phyloP scores from a whole-genome alignment of 2,888 invertebrate genomes.

The Syrista parreyssii region DNA sequence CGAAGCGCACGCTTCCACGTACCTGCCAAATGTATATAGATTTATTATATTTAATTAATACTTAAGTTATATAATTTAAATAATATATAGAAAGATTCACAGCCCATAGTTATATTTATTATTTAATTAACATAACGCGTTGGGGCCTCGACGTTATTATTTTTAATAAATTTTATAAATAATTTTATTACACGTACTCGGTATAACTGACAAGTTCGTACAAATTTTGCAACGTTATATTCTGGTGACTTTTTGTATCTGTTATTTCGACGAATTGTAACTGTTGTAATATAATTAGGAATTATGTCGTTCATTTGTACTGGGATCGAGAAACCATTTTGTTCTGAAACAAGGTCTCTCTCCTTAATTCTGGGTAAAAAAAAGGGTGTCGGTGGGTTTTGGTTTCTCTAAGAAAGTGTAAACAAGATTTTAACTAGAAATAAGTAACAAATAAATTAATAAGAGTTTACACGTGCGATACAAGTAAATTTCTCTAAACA shows the following conservation, averaged over 20 bases:
- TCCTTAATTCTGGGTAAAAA: background rate
- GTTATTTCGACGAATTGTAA: background rate
- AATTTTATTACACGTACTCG: background rate
- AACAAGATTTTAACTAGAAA: background rate
- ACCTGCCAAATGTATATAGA: slow-evolving; percentile 49
- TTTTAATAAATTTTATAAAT: background rate
- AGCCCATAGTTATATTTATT: background rate
- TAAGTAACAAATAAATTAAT: background rate
- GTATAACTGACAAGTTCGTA: background rate
- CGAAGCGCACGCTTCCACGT: slow-evolving; percentile 55
- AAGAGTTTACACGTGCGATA: background rate
- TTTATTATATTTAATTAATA: slow-evolving; percentile 15
- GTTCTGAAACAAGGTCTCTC: background rate
- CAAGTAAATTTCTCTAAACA: background rate
- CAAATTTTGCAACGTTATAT: background rate
- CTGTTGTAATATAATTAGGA: background rate
- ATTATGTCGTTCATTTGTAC: background rate
- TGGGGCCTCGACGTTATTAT: background rate
- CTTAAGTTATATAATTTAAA: slow-evolving; percentile 9
- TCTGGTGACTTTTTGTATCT: background rate
- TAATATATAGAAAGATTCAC: background rate
- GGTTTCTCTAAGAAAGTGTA: background rate
- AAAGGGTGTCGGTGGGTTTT: background rate
- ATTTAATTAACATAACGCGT: background rate
- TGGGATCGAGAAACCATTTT: background rate